These are phyloP conservation scores for Acanthisitta chloris DNA, from an alignment of 2,113 vertebrate genomes.

Conservation along the genomic window DNA sequence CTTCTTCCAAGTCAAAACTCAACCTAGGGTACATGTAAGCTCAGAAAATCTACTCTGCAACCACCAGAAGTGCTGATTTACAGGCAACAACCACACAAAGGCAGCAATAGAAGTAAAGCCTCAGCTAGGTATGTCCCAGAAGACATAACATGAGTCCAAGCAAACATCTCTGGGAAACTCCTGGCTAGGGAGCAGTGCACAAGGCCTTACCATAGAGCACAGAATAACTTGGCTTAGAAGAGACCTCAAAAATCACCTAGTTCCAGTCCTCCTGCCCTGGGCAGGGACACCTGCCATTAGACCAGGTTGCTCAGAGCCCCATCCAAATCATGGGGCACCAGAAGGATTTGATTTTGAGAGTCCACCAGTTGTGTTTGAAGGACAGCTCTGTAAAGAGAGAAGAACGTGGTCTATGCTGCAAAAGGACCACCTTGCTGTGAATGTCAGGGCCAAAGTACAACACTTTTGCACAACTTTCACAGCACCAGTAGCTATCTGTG, in stretches of 20 bases:
- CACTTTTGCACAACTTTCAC: neutral
- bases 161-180: neutral
- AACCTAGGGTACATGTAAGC: fast-evolving
- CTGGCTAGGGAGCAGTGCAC: neutral
- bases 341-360: neutral
- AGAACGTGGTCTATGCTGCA: neutral
- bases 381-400: neutral
- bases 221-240: neutral
- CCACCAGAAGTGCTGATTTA: neutral
- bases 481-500: neutral
- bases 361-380: neutral
- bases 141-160: neutral
- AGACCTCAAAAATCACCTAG: neutral
- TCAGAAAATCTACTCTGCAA: neutral
- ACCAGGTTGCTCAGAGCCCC: neutral
- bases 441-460: neutral
- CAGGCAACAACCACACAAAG: neutral
- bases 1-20: neutral
- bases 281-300: too few species aligned
- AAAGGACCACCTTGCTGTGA: neutral
- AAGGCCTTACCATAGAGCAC: neutral
- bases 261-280: neutral
- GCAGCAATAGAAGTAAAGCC: neutral
- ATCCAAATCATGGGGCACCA: neutral
- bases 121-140: neutral